Evolutionary conservation across 2,113 vertebrate species (phyloP), one percentile per base, ranked within the genome.

Genomic region (Brachyhypopomus occidentalis): DNA sequence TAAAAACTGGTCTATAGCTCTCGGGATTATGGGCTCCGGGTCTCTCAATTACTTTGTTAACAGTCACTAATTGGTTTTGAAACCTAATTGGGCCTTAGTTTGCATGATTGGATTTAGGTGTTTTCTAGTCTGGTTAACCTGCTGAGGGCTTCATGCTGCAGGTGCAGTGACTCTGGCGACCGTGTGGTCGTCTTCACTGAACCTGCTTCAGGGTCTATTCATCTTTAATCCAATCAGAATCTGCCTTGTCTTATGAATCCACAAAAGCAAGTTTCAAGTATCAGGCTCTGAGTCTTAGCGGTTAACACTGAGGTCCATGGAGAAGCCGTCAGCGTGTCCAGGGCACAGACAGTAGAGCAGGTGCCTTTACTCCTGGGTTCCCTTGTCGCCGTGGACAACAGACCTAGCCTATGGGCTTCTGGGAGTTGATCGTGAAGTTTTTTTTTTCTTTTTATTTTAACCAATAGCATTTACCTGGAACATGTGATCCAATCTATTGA

Each of bases 21-120:
- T 70, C 52, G 63, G 73, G 63, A 52, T 67, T 66, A 52, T 34
- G 38, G 59, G 48, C 55, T 74, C 48, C 67, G 70, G 76, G 81
- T 78, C 81, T 69, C 70, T 62, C 36, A 66, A 69, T 64, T 27
- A 48, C 64, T 79, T 79, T 41, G 79, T 83, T 63, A 78, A 84
- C 84, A 76, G 64, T 82, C 76, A 62, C 81, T 85, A 87, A 87
- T 85, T 87, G 84, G 79, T 79, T 79, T 85, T 81, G 73, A 74
- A 81, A 23, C 75, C 60, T 76, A 72, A 76, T 34, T 64, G 72
- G 77, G 79, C 81, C 76, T 85, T 78, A 81, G 79, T 73, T 74
- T 76, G 73, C 79, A 71, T 52, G 82, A 77, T 73, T 80, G 82
- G 72, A 82, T 27, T 30, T 56, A 63, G 52, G 20, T 64, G 77